Percentiles rank a stretch among this genome's conserved stretches.
phyloP scores from a whole-genome alignment of 2,113 vertebrate species.

The Cyprinodon brontotheroides region DNA sequence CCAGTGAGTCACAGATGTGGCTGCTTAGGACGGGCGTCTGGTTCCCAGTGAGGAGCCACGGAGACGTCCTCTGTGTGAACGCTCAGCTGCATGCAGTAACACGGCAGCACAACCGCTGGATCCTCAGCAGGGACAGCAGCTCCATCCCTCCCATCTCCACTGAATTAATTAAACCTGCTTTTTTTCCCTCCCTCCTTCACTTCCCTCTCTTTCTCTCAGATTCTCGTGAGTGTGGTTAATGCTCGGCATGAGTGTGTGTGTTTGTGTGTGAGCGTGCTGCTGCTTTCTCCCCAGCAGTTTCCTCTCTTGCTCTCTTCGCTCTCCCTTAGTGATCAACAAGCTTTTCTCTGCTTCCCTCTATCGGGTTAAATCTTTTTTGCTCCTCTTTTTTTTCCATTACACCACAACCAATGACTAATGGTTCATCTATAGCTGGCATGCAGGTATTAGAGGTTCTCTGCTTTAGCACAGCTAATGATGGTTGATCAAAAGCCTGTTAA shows the following conservation, averaged over 20 bases:
- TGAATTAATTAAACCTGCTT: conserved; percentile 74
- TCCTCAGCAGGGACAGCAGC: conserved; percentile 51
- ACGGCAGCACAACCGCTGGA: conserved; percentile 50
- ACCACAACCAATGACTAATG: neutral
- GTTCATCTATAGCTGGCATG: neutral
- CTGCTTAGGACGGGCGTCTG: conserved; percentile 27
- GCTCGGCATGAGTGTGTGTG: conserved; percentile 13
- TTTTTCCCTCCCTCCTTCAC: conserved; percentile 16
- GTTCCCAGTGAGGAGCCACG: conserved; percentile 22
- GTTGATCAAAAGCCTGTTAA: too few species aligned
- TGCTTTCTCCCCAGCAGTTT: conserved; percentile 32
- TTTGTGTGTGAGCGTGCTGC: conserved; percentile 12
- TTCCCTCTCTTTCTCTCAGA: conserved; percentile 14
- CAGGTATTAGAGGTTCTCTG: too few species aligned
- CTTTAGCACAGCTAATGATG: too few species aligned
- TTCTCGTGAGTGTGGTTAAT: conserved; percentile 27
- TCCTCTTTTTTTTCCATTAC: neutral
- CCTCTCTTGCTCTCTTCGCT: conserved; percentile 40
- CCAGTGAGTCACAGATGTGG: neutral
- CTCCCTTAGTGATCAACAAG: conserved; percentile 40
- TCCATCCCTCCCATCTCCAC: conserved; percentile 73
- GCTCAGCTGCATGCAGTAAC: conserved; percentile 58
- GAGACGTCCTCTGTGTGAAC: conserved; percentile 39
- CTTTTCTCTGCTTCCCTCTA: neutral
- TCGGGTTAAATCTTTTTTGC: neutral